Conservation (phyloP, 2,113 vertebrate species). For the Pteronura brasiliensis region DNA sequence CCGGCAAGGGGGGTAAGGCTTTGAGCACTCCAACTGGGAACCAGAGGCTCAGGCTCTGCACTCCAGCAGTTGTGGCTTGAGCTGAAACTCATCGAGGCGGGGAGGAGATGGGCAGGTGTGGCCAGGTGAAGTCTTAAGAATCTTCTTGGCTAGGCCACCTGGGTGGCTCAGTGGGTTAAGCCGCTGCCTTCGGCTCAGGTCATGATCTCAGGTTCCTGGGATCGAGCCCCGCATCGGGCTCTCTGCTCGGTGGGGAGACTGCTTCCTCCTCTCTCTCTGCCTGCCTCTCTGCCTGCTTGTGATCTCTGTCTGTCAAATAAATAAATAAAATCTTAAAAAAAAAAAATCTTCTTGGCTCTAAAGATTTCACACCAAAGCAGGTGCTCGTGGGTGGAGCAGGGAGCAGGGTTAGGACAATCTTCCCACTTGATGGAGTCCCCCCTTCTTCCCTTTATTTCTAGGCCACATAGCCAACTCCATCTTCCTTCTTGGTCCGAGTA, state of each 20-base stretch:
- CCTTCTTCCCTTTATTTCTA: background rate
- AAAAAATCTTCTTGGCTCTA: background rate
- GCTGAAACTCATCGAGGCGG: background rate
- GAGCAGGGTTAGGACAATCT: background rate
- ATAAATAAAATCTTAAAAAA: too few species aligned
- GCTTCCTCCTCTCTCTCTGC: too few species aligned
- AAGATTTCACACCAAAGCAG: background rate
- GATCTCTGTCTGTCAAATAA: too few species aligned
- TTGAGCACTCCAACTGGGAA: background rate
- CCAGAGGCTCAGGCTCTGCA: background rate
- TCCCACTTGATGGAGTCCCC: background rate
- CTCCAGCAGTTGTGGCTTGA: background rate
- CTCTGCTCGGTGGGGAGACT: too few species aligned
- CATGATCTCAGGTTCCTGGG: too few species aligned
- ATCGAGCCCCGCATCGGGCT: too few species aligned
- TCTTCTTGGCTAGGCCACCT: background rate
- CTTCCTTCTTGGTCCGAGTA: background rate
- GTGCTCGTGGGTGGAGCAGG: background rate
- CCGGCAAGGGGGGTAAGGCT: background rate
- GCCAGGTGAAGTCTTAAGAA: too few species aligned
- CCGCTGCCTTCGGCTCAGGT: too few species aligned
- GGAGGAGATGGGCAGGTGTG: background rate
- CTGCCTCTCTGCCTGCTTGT: too few species aligned
- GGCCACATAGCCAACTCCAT: background rate
- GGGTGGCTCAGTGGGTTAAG: too few species aligned